A percentile compares a stretch with the other conserved stretches of the same genome.
phyloP scores from a whole-genome alignment of 2,888 invertebrate genomes.

The Hirtodrosophila duncani region DNA sequence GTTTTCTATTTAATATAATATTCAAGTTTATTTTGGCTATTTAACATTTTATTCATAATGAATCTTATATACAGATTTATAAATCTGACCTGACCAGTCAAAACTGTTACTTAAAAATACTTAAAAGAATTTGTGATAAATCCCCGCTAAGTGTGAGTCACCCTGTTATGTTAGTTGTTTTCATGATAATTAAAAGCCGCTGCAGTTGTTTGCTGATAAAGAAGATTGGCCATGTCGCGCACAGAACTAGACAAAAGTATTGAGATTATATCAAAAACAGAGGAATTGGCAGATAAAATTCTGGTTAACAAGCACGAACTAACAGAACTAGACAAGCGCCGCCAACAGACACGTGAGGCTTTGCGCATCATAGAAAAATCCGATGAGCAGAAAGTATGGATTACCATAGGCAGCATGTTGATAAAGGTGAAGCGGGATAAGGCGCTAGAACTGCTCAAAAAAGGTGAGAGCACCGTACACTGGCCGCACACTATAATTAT shows the following conservation, averaged over 20 bases:
- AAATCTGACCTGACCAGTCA: too few relatives aligned
- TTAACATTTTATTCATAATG: too few relatives aligned
- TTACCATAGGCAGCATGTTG: conserved; percentile 76
- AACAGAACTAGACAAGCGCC: conserved; percentile 72
- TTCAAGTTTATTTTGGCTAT: too few relatives aligned
- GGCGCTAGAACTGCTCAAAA: conserved; percentile 73
- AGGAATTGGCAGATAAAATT: conserved; percentile 76
- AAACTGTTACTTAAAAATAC: too few relatives aligned
- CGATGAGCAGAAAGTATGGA: conserved; percentile 75
- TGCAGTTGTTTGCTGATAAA: background rate
- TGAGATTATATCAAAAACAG: conserved; percentile 73
- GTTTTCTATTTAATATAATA: too few relatives aligned
- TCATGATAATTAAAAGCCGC: too few relatives aligned
- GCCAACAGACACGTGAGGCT: conserved; percentile 75
- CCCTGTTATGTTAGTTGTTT: too few relatives aligned
- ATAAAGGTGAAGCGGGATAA: conserved; percentile 69
- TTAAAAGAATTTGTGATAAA: too few relatives aligned
- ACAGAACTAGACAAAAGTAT: conserved; percentile 58
- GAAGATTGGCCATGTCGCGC: conserved; percentile 46
- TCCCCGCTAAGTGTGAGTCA: too few relatives aligned
- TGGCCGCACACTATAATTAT: too few relatives aligned
- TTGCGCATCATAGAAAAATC: conserved; percentile 71
- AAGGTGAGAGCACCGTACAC: too few relatives aligned
- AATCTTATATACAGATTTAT: too few relatives aligned
- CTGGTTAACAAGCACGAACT: conserved; percentile 76